Base-by-base conservation (phyloP, 2,888 invertebrate genomes). In the Zygothrica quintamaculata region DNA sequence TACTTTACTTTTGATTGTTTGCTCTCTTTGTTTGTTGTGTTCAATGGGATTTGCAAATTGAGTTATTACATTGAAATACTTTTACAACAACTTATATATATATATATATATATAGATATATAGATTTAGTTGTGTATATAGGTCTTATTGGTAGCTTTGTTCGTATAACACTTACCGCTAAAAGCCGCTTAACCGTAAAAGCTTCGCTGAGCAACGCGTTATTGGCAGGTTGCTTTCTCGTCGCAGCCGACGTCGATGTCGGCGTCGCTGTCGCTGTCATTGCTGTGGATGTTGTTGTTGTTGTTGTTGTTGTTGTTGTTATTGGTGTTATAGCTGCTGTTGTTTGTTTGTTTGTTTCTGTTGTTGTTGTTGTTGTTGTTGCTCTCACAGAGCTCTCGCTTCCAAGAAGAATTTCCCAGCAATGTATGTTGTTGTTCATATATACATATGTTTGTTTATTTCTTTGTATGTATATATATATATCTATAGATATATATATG, bases 161-260 rank as follows among this genome's bases (percentile, higher is more conserved):
- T 52, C 50, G 60, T 55, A 3, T 29, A 37, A 75, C 42, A 88
- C 87, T 88, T 79, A 88, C 87, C 88, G 88, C 87, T 81, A 88
- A 77, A 77, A 78, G 72, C 75, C 84, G 85, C 82, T 77, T 88
- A 85, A 88, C 88, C 85, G 88, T 87, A 76, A 80, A 84, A 84
- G 78, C 65, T 68, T 78, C 64, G 68, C 77, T 57, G 73, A 73
- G 65, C 79, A 78, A 71, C 65, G 82, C 75, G 61, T 65, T 76
- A 48, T 65, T 74, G 67, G 85, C 84, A 85, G 79, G 73, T 81
- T 84, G 84, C 86, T 86, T 86, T 84, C 84, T 85, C 79, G 77
- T 53, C 66, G 72, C 70, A 59, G 71, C 39, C 75, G 76, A 71
- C 71, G 81, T 66, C 67, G 81, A 42, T 29, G 70, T 62, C 59